Base-by-base conservation (phyloP, 2,797 vertebrate genomes). In the Gymnoscopelus microlampas region DNA sequence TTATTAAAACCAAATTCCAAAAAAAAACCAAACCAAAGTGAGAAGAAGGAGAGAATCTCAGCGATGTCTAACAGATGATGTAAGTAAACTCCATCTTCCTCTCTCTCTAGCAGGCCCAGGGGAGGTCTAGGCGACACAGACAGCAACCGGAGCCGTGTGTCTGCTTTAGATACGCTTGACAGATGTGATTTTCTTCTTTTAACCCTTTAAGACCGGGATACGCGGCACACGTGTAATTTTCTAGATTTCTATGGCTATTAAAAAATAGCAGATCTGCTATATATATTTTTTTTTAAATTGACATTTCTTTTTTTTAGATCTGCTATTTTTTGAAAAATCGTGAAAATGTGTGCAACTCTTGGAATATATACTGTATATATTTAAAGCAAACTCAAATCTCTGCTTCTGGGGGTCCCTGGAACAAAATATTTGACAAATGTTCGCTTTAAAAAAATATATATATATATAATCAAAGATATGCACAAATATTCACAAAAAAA, bases 1-100 rank as follows among this genome's bases (percentile, higher is more conserved):
- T 88, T 88, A 87, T 92, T 87, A 89, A 89, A 80, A 61, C 70
- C 71, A 68, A 85, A 85, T 83, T 10, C 26, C 26, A 85, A 90
- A 88, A 83, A 77, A 74, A 60, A 87, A 82, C 53, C 26, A 74
- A 78, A 81, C 67, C 60, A 76, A 72, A 65, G 39, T 64, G 23
- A 44, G 54, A 78, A n/a, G 51, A 78, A n/a, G 51, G 32, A 73
- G 32, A 44, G 63, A 64, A 51, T 68, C 60, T 63, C 19, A 26
- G 19, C 75, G 58, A 72, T 70, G 63, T 72, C 74, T 71, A 24
- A 71, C 63, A 61, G 53, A 71, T 68, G 58, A 73, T 72, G 53
- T 57, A 53, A 84, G 63, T 81, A 84, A 83, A 83, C 26, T 32
- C 23, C 51, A 71, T 15, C 49, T 53, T 80, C 39, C 15, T 68